phyloP scores from a whole-genome alignment of 2,113 vertebrate species.

The Myrmecobius fasciatus region DNA sequence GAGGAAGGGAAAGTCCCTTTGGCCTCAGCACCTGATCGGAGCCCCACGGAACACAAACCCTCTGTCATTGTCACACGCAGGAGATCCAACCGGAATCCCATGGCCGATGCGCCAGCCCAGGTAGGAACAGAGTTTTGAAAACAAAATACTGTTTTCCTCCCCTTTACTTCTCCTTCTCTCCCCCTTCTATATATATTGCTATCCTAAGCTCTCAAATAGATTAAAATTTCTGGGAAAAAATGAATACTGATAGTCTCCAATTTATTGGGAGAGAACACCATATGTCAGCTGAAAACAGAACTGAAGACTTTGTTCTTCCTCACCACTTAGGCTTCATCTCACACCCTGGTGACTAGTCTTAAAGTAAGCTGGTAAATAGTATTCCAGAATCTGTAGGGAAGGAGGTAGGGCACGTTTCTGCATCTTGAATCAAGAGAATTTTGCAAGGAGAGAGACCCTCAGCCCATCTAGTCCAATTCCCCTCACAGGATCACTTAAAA shows the following conservation, averaged over 20 bases:
- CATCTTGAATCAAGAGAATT: neutral
- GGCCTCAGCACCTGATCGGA: slow-evolving; percentile 81
- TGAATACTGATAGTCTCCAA: neutral
- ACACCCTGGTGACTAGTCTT: neutral
- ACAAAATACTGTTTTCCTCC: neutral
- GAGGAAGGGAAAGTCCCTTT: slow-evolving; percentile 84
- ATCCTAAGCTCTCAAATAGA: neutral
- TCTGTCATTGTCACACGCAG: slow-evolving; percentile 96
- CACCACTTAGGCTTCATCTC: neutral
- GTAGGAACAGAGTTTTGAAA: slow-evolving; percentile 77
- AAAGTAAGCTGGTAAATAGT: neutral
- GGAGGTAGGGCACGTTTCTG: neutral
- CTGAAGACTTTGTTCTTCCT: neutral
- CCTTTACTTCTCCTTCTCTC: too few species aligned
- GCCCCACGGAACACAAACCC: slow-evolving; percentile 88
- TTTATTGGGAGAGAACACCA: neutral
- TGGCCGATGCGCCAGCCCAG: slow-evolving; percentile 88
- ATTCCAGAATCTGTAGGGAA: neutral
- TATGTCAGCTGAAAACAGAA: neutral
- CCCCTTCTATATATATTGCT: neutral
- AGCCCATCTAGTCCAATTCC: neutral
- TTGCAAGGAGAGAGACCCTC: neutral
- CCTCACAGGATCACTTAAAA: neutral
- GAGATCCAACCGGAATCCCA: slow-evolving; percentile 89
- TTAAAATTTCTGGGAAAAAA: neutral